Evolutionary conservation across 2,797 vertebrate species (phyloP), one percentile per base, ranked within the genome.

Genomic region (Microcaecilia unicolor): DNA sequence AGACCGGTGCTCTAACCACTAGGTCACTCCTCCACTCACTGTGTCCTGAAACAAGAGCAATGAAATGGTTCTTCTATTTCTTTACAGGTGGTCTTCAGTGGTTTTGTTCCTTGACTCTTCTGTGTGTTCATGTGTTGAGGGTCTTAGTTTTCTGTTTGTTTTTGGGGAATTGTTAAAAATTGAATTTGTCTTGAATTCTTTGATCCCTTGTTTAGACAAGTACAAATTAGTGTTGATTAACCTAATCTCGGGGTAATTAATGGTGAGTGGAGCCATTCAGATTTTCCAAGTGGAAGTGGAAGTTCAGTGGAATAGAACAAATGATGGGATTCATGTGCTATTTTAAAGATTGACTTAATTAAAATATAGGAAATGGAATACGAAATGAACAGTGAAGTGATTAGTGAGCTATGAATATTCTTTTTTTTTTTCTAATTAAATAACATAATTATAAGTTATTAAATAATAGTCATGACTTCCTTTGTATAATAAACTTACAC

Each of bases 151-250:
- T n/a, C n/a, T n/a, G n/a, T n/a, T n/a, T n/a, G n/a, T n/a, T n/a
- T n/a, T n/a, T n/a, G n/a, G n/a, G n/a, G n/a, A n/a, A n/a, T n/a
- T n/a, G n/a, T n/a, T n/a, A n/a, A n/a, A 60, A 50, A 67, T 66
- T 76, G 75, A 67, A 66, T 58, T 58, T 66, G 69, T 74, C 63
- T 68, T 34, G 59, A 76, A 80, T 76, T 87, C 80, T 78, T 83
- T 49, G 27, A 70, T 70, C 80, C 78, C 78, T 79, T 86, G 83
- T 80, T 87, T 74, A 80, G 80, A 82, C 85, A 69, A 85, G 84
- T 87, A 86, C 72, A 85, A 90, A 88, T 81, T 64, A 77, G 65
- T 70, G 83, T 67, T 86, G 87, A 90, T 86, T 90, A 85, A 87
- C 76, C 78, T 79, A 76, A 81, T 84, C 85, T 78, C 72, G 64